phyloP scores from a whole-genome alignment of 2,888 invertebrate species.

The Sarcophaga carnaria region DNA sequence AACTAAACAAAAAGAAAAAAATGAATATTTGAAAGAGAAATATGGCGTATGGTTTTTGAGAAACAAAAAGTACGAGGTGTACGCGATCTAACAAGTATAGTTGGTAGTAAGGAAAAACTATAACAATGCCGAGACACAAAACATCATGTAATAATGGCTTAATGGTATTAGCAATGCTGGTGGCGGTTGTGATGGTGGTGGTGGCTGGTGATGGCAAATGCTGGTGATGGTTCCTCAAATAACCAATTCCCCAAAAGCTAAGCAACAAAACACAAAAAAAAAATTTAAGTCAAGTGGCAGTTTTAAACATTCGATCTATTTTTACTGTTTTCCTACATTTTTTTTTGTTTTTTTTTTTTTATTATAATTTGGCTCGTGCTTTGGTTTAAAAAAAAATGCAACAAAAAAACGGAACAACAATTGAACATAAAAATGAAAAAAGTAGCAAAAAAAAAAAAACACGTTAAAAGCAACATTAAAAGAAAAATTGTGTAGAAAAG shows the following conservation, averaged over 20 bases:
- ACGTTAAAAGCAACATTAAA: neutral
- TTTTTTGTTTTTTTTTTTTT: slow-evolving; percentile 26
- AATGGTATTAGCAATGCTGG: slow-evolving; percentile 44
- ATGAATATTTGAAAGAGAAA: neutral
- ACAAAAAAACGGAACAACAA: slow-evolving; percentile 33
- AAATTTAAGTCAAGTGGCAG: slow-evolving; percentile 66
- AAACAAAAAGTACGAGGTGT: slow-evolving; percentile 22
- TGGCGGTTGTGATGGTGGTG: neutral
- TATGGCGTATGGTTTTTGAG: slow-evolving; percentile 39
- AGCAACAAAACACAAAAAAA: slow-evolving; percentile 14
- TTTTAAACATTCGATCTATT: neutral
- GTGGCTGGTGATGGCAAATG: neutral
- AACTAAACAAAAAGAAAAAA: too few species aligned
- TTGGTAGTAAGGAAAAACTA: neutral
- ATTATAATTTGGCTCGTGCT: slow-evolving; percentile 65
- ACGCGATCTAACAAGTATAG: slow-evolving; percentile 54
- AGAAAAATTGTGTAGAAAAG: neutral
- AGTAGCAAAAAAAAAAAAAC: neutral
- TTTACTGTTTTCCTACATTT: neutral
- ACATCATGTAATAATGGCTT: slow-evolving; percentile 69
- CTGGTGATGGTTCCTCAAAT: slow-evolving; percentile 39
- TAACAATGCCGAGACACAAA: slow-evolving; percentile 47
- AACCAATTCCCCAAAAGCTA: neutral
- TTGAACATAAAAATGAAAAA: slow-evolving; percentile 14
- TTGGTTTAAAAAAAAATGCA: slow-evolving; percentile 32